Percentiles rank a stretch among this genome's conserved stretches.
phyloP scores from a whole-genome alignment of 2,888 invertebrate genomes.

The Tenthredo mesomela region DNA sequence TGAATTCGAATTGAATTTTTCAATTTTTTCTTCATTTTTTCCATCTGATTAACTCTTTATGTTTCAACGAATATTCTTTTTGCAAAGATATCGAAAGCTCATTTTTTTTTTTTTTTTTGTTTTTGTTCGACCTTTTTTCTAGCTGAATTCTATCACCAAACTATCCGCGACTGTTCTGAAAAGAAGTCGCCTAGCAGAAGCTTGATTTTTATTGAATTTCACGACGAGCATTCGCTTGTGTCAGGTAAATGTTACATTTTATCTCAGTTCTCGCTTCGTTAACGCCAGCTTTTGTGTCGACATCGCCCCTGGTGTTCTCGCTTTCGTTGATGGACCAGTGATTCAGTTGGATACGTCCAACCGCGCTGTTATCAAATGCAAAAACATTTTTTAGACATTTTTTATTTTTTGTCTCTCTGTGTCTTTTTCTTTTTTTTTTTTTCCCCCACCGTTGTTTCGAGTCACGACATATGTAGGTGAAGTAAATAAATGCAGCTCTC shows the following conservation, averaged over 20 bases:
- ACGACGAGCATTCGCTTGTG: constrained; percentile 54
- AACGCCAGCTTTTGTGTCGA: constrained; percentile 53
- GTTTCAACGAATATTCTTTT: neutral
- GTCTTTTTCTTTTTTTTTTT: neutral
- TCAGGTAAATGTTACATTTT: constrained; percentile 59
- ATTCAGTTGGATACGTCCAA: constrained; percentile 12
- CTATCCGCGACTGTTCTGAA: neutral
- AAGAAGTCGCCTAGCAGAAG: constrained; percentile 20
- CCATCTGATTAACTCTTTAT: neutral
- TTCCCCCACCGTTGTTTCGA: neutral
- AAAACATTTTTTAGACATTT: neutral
- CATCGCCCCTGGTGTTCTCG: constrained; percentile 31
- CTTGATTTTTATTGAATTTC: constrained; percentile 58
- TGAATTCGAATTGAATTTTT: neutral
- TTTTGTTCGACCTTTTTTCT: neutral
- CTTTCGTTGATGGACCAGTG: constrained; percentile 26
- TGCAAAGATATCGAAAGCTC: neutral
- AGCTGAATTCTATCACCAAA: constrained; percentile 13
- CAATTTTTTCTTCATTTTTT: neutral
- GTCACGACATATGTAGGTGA: neutral
- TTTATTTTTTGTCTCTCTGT: neutral
- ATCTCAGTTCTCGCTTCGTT: constrained; percentile 60
- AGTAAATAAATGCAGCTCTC: neutral
- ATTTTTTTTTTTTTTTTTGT: neutral
- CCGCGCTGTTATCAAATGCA: constrained; percentile 11